Base-by-base conservation (phyloP, 1,140 invertebrate genomes). In the Drosophila ficusphila region DNA sequence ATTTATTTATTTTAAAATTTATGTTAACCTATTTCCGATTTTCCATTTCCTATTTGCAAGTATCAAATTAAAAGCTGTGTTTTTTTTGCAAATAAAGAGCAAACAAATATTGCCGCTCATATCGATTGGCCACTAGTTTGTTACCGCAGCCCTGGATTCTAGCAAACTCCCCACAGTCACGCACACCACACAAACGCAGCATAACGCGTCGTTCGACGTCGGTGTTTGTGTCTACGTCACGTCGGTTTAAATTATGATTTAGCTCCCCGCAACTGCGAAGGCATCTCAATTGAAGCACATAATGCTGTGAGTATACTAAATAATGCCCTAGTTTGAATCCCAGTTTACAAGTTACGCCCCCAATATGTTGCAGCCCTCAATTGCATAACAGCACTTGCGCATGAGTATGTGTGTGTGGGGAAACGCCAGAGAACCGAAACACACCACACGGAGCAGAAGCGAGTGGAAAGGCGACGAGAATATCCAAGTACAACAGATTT, bases 361-460 rank as follows among this genome's bases (percentile, higher is more conserved):
- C 36, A 46, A 71, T 21, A 44, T 44, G 73, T 83, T 83, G 79
- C 79, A 83, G 79, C 82, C 82, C 77, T 82, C 83, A 86, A 86
- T 86, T 86, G 82, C 82, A 86, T 86, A 86, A 86, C 82, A 86
- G 64, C 81, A 51, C 72, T 82, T 86, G 54, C 81, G 82, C 82
- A 58, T 86, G 67, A 88, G 78, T 86, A 83, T 86, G 76, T 72
- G 78, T 74, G 81, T 86, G 79, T 73, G 78, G 54, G 81, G 57
- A 54, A 44, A 73, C 62, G 68, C 81, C 73, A 86, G 65, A 76
- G 74, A 65, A 88, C 49, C 67, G 62, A 77, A 88, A 77, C 74
- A 88, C 76, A 86, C 64, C 72, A 75, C 71, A 75, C 61, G 61
- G 38, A 27, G 53, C 2, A 12, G 6, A 3, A 8, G 21, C n/a